Evolutionary conservation across 2,888 invertebrate genomes (phyloP), one percentile per base, ranked within the genome.

Genomic region (Pseudococcus jackbeardsleyi): DNA sequence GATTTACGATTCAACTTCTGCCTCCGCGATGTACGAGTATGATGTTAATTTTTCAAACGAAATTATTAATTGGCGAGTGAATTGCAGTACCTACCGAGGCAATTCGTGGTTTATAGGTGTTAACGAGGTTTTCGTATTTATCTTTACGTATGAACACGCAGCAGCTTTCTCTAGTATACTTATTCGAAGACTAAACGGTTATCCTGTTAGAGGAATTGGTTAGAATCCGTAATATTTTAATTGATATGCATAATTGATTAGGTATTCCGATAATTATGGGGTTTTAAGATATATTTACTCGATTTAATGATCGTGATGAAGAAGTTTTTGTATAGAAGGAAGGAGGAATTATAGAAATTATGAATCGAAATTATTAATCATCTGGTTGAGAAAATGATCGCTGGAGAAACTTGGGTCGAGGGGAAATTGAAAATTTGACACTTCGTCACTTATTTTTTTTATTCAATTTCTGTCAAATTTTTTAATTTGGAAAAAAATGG

Each of bases 41-140:
- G 68, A 72, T 72, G 33, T 72, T 72, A 15, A 72, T 72, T 72
- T 72, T 72, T 17, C 72, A 72, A 64, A 72, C 17, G 9, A 72
- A 72, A 72, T 72, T 72, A 72, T 33, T 33, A 72, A 72, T 72
- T 72, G 19, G 72, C 7, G 33, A 33, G 33, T 72, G 17, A 72
- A 33, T 8, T 33, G 33, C 72, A 17, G 72, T 19, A 15, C 6
- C 33, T 19, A 15, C 6, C 33, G 15, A 15, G 33, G 22, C 64
- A 9, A 6, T 64, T 64, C 15, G 64, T 64, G 22, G 64, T 64
- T 64, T 64, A 64, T 22, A 64, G 12, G 64, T 22, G 64, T 64
- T 64, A 64, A 64, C 22, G 11, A 64, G 22, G 22, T 22, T 64
- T 64, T 64, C 22, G 22, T 64, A 64, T 64, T 64, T 64, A 19